Evolutionary conservation across 2,113 vertebrate genomes (phyloP).

Genomic region (Nothocercus julius): DNA sequence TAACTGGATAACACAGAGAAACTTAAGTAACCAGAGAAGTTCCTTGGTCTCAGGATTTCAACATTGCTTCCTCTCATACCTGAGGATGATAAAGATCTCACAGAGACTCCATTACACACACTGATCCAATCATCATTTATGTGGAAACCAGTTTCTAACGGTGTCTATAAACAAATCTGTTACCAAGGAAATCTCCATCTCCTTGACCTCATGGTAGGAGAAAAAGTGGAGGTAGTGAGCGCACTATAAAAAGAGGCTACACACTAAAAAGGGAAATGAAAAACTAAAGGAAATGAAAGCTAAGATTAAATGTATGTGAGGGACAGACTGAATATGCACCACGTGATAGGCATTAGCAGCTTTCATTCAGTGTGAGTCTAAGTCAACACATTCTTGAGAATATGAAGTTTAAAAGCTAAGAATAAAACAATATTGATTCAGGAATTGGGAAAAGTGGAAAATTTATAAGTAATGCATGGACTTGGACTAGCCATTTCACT

Average conservation of each 20-base stretch:
- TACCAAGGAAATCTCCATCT: not conserved
- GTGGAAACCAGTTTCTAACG: not conserved
- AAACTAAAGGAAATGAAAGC: not conserved
- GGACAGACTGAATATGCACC: not conserved
- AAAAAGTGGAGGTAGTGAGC: not conserved
- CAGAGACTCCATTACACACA: accelerated
- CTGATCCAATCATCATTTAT: not conserved
- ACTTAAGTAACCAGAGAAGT: not conserved
- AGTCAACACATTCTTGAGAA: accelerated
- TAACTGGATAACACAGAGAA: accelerated
- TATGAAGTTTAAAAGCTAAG: not conserved
- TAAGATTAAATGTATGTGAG: constrained; percentile 11
- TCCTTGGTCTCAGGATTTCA: not conserved
- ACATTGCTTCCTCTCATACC: accelerated
- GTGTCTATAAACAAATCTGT: not conserved
- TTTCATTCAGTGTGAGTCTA: not conserved
- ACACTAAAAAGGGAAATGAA: not conserved
- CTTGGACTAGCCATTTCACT: not conserved
- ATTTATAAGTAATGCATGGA: not conserved
- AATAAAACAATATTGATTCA: not conserved
- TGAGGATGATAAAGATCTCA: not conserved
- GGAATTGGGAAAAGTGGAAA: not conserved
- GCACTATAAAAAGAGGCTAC: accelerated
- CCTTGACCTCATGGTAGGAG: not conserved
- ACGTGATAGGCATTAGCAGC: not conserved